Conservation (phyloP, 2,888 invertebrate species). For the Magallana nippona region DNA sequence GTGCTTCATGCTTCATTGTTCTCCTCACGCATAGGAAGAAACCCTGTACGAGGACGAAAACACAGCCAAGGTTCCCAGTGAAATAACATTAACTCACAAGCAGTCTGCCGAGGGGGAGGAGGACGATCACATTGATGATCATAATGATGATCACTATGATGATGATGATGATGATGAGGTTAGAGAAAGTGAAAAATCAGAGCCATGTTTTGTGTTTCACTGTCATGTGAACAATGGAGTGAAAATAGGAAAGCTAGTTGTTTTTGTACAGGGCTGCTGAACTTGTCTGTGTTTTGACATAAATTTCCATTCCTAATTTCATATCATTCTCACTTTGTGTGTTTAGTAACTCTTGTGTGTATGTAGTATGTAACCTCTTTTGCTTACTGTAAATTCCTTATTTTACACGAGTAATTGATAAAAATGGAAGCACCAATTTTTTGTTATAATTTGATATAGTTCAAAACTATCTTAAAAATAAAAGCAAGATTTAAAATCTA, state of each 20-base stretch:
- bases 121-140: not conserved
- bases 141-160: slow-evolving; percentile 10
- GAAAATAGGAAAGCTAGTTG: slow-evolving; percentile 17
- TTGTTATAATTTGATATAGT: too few species aligned
- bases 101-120: slow-evolving; percentile 40
- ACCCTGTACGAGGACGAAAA: slow-evolving; percentile 26
- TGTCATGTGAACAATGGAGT: slow-evolving; percentile 4
- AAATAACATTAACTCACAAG: slow-evolving; percentile 40
- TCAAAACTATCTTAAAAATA: too few species aligned
- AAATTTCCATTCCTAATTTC: not conserved
- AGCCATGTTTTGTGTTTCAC: not conserved
- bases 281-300: slow-evolving; percentile 22
- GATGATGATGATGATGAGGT: slow-evolving; percentile 34
- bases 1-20: slow-evolving; percentile 34
- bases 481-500: too few species aligned
- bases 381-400: too few species aligned
- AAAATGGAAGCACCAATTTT: too few species aligned
- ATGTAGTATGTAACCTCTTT: not conserved
- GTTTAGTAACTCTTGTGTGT: not conserved
- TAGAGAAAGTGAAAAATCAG: not conserved
- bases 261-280: not conserved
- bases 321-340: slow-evolving; percentile 10
- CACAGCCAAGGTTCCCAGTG: slow-evolving; percentile 42
- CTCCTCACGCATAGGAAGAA: slow-evolving; percentile 41
- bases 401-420: too few species aligned